phyloP scores from a whole-genome alignment of 2,113 vertebrate genomes.

The Burhinus oedicnemus region DNA sequence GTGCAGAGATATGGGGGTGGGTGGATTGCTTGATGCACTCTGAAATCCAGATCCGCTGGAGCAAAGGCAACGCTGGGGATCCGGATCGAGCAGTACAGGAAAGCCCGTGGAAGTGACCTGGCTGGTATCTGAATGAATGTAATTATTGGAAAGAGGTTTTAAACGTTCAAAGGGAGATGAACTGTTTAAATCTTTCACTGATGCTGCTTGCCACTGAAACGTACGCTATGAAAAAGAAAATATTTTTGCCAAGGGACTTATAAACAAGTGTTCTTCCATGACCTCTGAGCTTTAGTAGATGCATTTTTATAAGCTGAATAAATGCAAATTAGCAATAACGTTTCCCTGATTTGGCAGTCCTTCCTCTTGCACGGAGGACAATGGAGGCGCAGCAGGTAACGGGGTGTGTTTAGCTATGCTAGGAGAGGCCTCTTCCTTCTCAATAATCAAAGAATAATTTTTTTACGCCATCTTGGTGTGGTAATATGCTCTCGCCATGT shows the following conservation, averaged over 20 bases:
- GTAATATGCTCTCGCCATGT: not conserved
- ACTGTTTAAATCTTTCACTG: not conserved
- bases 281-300: not conserved
- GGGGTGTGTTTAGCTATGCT: not conserved
- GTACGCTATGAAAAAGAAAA: not conserved
- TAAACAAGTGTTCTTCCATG: not conserved
- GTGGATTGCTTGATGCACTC: not conserved
- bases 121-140: not conserved
- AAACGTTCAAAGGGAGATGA: not conserved
- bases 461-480: not conserved
- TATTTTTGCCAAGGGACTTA: not conserved
- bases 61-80: not conserved
- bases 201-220: not conserved
- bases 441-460: not conserved
- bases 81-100: not conserved
- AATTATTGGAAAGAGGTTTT: not conserved
- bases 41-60: not conserved
- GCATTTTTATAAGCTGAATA: not conserved
- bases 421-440: not conserved
- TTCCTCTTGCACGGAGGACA: not conserved
- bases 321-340: not conserved
- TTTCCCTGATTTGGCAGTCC: not conserved
- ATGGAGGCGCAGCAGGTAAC: accelerated
- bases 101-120: not conserved
- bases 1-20: no score